Evolutionary conservation across 2,888 invertebrate species (phyloP).

Genomic region (Eilema griseolum): DNA sequence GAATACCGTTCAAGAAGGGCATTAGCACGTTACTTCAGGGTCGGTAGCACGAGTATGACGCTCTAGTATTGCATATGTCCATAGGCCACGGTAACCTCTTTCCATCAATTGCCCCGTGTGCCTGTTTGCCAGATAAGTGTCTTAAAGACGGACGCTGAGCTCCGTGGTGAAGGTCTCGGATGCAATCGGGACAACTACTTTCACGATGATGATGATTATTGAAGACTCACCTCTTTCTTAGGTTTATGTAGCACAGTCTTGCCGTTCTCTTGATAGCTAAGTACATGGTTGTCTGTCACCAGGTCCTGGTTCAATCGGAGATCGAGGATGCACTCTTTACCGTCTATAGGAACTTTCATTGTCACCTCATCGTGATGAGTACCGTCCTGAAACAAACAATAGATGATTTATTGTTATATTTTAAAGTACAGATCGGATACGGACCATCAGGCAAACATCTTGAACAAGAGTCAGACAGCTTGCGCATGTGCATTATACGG

Average conservation of each 20-base stretch:
- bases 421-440: not conserved
- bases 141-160: no score
- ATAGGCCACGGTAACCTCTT: no score
- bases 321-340: slow-evolving; percentile 89
- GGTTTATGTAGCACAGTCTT: slow-evolving; percentile 86
- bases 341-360: slow-evolving; percentile 89
- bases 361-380: slow-evolving; percentile 82
- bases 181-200: no score
- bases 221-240: slow-evolving; percentile 78
- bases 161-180: no score
- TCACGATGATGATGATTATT: not conserved
- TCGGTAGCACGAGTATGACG: no score
- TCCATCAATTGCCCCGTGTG: no score
- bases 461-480: no score
- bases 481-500: no score
- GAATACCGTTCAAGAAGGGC: no score
- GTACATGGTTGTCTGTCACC: slow-evolving; percentile 89
- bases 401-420: not conserved
- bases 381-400: slow-evolving; percentile 63
- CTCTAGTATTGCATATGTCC: no score
- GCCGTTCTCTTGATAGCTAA: slow-evolving; percentile 86
- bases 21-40: no score
- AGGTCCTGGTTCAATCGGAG: slow-evolving; percentile 91
- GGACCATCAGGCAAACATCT: not conserved
- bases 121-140: no score